phyloP scores from a whole-genome alignment of 2,113 vertebrate genomes.

The Bothrops jararaca region DNA sequence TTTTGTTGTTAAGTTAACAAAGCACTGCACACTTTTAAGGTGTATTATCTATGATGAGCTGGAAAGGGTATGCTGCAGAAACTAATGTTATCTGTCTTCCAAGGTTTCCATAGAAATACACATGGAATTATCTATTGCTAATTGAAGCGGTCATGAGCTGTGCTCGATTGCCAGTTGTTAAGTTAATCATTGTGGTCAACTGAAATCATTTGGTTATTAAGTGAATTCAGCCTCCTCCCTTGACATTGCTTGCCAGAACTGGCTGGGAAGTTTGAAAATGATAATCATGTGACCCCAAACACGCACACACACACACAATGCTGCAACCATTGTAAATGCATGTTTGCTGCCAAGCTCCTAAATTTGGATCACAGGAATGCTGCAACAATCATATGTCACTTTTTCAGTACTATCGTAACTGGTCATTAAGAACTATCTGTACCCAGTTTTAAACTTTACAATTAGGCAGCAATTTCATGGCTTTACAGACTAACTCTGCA shows the following conservation, averaged over 20 bases:
- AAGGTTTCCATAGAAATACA: neutral
- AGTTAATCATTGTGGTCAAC: neutral
- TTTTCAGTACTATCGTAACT: neutral
- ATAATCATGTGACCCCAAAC: neutral
- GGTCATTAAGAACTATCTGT: too few species aligned
- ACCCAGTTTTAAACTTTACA: neutral
- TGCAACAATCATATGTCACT: neutral
- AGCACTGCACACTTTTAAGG: neutral
- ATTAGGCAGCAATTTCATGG: neutral
- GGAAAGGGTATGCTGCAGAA: neutral
- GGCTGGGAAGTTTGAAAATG: neutral
- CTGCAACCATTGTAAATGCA: neutral
- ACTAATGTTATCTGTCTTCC: neutral
- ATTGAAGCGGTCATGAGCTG: neutral
- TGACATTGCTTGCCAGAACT: neutral
- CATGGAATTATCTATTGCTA: neutral
- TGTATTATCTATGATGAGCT: neutral
- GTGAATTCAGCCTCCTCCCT: neutral
- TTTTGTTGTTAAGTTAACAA: neutral
- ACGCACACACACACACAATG: neutral
- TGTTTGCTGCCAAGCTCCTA: neutral
- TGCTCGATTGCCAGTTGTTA: neutral
- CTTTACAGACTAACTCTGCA: neutral
- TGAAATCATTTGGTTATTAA: neutral
- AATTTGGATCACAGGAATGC: neutral